Evolutionary conservation across 2,888 invertebrate genomes (phyloP).

Genomic region (Polydrusus pterygomalis): DNA sequence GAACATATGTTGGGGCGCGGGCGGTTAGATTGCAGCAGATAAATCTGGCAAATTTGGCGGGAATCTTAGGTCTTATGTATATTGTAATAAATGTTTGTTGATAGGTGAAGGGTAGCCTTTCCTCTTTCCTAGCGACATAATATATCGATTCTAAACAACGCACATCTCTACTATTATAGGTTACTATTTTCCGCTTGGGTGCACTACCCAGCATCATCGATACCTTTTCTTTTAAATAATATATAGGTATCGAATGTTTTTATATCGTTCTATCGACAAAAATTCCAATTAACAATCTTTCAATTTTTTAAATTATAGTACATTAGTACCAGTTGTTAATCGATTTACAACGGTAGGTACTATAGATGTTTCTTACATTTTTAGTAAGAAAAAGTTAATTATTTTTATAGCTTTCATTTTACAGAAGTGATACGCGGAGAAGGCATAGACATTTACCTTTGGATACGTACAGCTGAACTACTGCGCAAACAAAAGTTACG

Average conservation of each 20-base stretch:
- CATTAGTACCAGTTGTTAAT: neutral
- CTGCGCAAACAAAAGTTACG: too few species aligned
- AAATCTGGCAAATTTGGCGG: constrained; percentile 33
- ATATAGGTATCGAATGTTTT: constrained; percentile 3
- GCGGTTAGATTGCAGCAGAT: constrained; percentile 12
- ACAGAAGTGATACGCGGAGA: too few species aligned
- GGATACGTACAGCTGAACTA: too few species aligned
- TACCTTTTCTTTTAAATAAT: neutral
- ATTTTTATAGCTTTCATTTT: constrained; percentile 6
- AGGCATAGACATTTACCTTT: too few species aligned
- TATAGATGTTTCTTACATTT: neutral
- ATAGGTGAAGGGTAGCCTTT: too few species aligned
- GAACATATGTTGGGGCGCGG: constrained; percentile 32
- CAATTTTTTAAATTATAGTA: neutral
- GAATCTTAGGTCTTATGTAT: neutral
- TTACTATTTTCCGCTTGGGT: neutral
- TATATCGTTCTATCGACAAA: neutral
- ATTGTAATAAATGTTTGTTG: too few species aligned
- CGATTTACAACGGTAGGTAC: neutral
- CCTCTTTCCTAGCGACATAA: too few species aligned
- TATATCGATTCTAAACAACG: too few species aligned
- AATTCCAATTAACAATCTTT: neutral
- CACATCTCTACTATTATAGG: too few species aligned
- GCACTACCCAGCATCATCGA: neutral
- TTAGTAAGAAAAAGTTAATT: constrained; percentile 11